phyloP scores from a whole-genome alignment of 1,140 invertebrate species.

The Centruroides vittatus region DNA sequence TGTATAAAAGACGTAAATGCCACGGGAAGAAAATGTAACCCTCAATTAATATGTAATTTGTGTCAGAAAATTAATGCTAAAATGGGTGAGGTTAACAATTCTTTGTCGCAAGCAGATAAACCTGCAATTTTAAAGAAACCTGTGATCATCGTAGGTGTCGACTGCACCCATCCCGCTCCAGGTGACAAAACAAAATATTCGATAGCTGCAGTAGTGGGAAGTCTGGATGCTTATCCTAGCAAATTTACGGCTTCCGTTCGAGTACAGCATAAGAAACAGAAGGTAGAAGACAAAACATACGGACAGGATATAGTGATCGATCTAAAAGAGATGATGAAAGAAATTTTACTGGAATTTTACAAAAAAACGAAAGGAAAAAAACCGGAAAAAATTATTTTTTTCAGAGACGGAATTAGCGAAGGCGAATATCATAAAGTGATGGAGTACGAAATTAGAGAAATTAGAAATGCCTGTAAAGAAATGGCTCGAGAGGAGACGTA shows the following conservation, averaged over 20 bases:
- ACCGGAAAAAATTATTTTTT: conserved; percentile 29
- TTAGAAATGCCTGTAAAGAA: conserved; percentile 7
- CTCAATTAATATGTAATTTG: conserved; percentile 47
- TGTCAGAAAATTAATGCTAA: conserved; percentile 73
- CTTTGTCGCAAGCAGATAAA: conserved; percentile 2
- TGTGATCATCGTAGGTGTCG: conserved; percentile 64
- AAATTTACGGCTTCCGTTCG: conserved; percentile 10
- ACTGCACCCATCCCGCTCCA: conserved; percentile 66
- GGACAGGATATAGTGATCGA: conserved; percentile 25
- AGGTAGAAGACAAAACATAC: neutral
- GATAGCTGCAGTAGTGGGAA: conserved; percentile 49
- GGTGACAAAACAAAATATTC: conserved; percentile 57
- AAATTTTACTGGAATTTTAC: conserved; percentile 30
- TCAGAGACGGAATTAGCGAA: conserved; percentile 33
- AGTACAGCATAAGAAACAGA: conserved; percentile 6
- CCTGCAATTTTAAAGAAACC: conserved; percentile 27
- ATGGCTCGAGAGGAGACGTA: neutral
- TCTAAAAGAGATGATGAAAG: conserved; percentile 48
- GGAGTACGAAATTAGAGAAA: conserved; percentile 13
- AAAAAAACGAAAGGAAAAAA: conserved; percentile 1
- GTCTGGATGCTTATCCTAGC: conserved; percentile 5
- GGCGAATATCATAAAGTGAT: conserved; percentile 29
- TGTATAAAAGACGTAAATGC: conserved; percentile 51
- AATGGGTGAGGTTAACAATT: conserved; percentile 56
- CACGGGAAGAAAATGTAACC: conserved; percentile 23